phyloP scores from a whole-genome alignment of 2,888 invertebrate species.

The Zonitis immaculata region DNA sequence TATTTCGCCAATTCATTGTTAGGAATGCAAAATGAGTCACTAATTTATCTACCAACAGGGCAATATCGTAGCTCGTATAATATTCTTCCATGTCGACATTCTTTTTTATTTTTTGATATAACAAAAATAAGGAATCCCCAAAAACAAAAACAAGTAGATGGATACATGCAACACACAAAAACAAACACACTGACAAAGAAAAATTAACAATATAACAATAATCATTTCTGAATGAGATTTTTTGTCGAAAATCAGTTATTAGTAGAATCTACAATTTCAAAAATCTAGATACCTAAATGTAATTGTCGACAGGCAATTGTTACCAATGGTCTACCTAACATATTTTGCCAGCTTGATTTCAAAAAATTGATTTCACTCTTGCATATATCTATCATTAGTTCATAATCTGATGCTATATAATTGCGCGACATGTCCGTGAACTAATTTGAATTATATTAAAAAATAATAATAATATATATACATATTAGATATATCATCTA shows the following conservation, averaged over 20 bases:
- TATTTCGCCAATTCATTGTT: conserved; percentile 94
- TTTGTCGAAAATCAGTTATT: not conserved
- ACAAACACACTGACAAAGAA: conserved; percentile 17
- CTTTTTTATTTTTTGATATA: conserved; percentile 50
- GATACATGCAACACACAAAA: conserved; percentile 32
- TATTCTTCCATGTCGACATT: conserved; percentile 89
- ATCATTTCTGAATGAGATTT: too few species aligned
- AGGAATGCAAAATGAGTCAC: conserved; percentile 91
- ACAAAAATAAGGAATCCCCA: conserved; percentile 27
- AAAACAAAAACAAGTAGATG: conserved; percentile 8
- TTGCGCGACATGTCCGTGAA: conserved; percentile 96
- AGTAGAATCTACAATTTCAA: not conserved
- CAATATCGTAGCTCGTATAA: conserved; percentile 95
- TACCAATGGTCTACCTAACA: conserved; percentile 93
- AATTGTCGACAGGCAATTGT: conserved; percentile 83
- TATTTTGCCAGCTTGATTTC: conserved; percentile 97
- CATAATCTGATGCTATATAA: conserved; percentile 98
- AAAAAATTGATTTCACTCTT: conserved; percentile 97
- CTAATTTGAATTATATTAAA: conserved; percentile 51
- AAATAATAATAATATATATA: conserved; percentile 9
- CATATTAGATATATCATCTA: too few species aligned
- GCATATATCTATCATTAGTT: conserved; percentile 96
- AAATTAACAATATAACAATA: too few species aligned
- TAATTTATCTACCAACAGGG: conserved; percentile 90
- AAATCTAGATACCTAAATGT: conserved; percentile 70